A percentile compares a stretch with the other conserved stretches of the same genome.
Evolutionary conservation across 2,888 invertebrate species (phyloP).

Genomic region (Cetonia aurata): DNA sequence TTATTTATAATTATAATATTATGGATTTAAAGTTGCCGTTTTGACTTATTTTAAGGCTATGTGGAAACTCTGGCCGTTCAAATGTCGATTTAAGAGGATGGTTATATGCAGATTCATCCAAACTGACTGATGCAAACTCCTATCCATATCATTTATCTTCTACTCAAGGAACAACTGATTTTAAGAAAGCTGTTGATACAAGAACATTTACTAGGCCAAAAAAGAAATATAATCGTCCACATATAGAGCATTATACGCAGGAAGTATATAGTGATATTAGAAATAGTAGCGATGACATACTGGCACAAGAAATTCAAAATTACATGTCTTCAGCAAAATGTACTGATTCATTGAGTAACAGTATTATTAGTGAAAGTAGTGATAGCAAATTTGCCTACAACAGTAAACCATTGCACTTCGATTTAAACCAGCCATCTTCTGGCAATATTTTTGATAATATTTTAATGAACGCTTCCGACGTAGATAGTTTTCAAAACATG

Average conservation of each 20-base stretch:
- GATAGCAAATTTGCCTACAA: slow-evolving; percentile 17
- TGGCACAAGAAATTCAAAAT: slow-evolving; percentile 49
- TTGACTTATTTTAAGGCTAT: slow-evolving; percentile 41
- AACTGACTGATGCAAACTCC: slow-evolving; percentile 44
- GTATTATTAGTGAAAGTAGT: slow-evolving; percentile 44
- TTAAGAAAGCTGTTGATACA: slow-evolving; percentile 73
- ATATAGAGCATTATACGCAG: slow-evolving; percentile 69
- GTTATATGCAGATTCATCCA: slow-evolving; percentile 52
- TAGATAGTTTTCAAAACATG: slow-evolving; percentile 69
- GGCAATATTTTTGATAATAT: slow-evolving; percentile 63
- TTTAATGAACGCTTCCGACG: slow-evolving; percentile 62
- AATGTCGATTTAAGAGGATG: slow-evolving; percentile 47
- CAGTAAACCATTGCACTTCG: slow-evolving; percentile 60
- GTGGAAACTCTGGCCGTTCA: slow-evolving; percentile 44
- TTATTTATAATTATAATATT: no score
- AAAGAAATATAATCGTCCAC: slow-evolving; percentile 71
- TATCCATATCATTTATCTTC: slow-evolving; percentile 43
- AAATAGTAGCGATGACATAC: slow-evolving; percentile 21
- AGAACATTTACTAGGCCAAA: slow-evolving; percentile 79
- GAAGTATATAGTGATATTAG: slow-evolving; percentile 39
- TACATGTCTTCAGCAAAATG: slow-evolving; percentile 44
- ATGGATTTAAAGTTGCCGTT: not conserved
- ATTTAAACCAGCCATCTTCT: slow-evolving; percentile 61
- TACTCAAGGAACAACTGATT: slow-evolving; percentile 41
- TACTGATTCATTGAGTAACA: slow-evolving; percentile 35